Evolutionary conservation across 2,888 invertebrate genomes (phyloP).

Genomic region (Oscheius sp.): DNA sequence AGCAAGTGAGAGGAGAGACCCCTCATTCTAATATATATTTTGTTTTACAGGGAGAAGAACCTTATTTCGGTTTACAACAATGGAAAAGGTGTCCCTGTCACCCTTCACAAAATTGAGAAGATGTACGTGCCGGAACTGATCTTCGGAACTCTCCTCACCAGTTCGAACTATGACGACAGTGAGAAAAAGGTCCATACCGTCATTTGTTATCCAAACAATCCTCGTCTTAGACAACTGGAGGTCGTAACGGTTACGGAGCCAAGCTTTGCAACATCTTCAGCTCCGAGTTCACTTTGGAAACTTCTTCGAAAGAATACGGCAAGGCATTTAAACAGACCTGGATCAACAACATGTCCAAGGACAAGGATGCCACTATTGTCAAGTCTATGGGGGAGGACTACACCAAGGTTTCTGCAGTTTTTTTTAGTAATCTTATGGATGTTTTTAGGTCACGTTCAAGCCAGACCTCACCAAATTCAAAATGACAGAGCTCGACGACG

Average conservation of each 20-base stretch:
- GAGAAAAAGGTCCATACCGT: conserved; percentile 84
- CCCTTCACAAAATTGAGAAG: conserved; percentile 87
- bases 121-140: conserved; percentile 99
- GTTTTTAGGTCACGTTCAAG: conserved; percentile 83
- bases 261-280: conserved; percentile 99
- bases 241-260: conserved; percentile 98
- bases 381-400: conserved; percentile 83
- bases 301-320: conserved; percentile 87
- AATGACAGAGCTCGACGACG: conserved; percentile 91
- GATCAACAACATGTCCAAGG: conserved; percentile 93
- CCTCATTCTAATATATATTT: conserved; percentile 37
- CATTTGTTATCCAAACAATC: background rate
- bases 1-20: conserved; percentile 56
- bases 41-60: conserved; percentile 82
- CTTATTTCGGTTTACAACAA: conserved; percentile 94
- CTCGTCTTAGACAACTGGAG: conserved; percentile 76
- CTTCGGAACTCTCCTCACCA: conserved; percentile 96
- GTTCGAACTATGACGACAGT: conserved; percentile 97
- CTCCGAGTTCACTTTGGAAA: conserved; percentile 93
- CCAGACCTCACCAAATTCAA: conserved; percentile 95
- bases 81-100: conserved; percentile 96
- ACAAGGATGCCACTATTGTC: conserved; percentile 82
- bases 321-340: conserved; percentile 92
- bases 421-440: background rate
- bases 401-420: conserved; percentile 79